These are phyloP conservation scores for Apamea monoglypha DNA, from an alignment of 2,888 invertebrate species.

Conservation along the genomic window DNA sequence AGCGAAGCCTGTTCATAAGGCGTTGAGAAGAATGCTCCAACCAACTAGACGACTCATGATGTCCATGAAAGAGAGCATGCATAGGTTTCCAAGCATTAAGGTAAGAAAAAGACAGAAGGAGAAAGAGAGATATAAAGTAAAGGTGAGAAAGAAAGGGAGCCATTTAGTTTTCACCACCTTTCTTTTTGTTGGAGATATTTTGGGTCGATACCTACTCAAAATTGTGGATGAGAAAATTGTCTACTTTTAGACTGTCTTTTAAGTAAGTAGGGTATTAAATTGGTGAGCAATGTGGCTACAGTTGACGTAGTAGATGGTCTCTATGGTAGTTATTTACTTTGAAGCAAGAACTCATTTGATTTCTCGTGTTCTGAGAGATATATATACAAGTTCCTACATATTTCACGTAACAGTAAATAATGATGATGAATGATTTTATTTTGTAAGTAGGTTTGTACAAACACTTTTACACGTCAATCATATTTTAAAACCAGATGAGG, in stretches of 20 bases:
- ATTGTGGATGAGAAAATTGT: not conserved
- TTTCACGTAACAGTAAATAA: too few species aligned
- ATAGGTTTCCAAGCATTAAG: conserved; percentile 25
- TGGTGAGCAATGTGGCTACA: not conserved
- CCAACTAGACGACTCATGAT: conserved; percentile 42
- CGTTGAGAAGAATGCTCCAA: conserved; percentile 23
- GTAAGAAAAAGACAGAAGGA: not conserved
- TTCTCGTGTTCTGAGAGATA: not conserved
- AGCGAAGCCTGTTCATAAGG: conserved; percentile 63
- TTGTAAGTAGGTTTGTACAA: too few species aligned
- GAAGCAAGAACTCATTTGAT: not conserved
- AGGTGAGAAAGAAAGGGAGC: not conserved
- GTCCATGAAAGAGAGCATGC: conserved; percentile 31
- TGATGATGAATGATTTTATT: too few species aligned
- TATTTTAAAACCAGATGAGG: too few species aligned
- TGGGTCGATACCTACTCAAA: not conserved
- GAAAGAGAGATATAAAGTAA: not conserved
- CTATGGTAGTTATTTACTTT: not conserved
- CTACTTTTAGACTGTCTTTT: too few species aligned
- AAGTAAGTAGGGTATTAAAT: not conserved
- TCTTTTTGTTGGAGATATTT: not conserved
- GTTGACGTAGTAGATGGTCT: not conserved
- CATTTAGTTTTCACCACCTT: not conserved
- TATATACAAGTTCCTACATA: too few species aligned
- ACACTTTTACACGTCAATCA: too few species aligned